These are phyloP conservation scores for Cervus canadensis DNA, from an alignment of 2,113 vertebrate genomes.

Conservation along the genomic window DNA sequence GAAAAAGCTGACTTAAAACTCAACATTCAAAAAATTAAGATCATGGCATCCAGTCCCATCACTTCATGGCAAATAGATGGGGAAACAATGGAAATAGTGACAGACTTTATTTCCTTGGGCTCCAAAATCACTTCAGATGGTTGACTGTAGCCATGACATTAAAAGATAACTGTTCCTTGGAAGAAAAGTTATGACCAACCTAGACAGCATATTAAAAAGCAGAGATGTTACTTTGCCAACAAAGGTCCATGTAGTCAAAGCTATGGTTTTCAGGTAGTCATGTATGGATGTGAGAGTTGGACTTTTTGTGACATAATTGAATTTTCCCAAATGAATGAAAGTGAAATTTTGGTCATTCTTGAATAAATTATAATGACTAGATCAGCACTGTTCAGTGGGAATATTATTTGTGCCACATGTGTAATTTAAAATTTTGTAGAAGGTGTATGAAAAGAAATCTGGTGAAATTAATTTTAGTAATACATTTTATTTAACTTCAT, in stretches of 20 bases:
- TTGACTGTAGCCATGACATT: neutral
- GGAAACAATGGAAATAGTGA: neutral
- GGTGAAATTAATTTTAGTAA: neutral
- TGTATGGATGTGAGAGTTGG: neutral
- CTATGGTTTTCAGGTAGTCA: neutral
- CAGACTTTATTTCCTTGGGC: neutral
- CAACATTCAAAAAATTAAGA: neutral
- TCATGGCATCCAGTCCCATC: neutral
- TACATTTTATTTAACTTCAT: neutral
- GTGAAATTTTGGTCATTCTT: neutral
- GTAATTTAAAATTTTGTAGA: neutral
- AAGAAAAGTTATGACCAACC: neutral
- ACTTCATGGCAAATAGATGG: neutral
- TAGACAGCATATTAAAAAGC: neutral
- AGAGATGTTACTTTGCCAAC: neutral
- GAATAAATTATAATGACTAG: neutral
- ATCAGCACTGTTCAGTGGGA: neutral
- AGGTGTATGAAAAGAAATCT: neutral
- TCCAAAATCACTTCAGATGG: neutral
- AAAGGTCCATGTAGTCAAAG: neutral
- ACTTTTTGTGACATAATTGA: neutral
- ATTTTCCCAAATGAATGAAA: neutral
- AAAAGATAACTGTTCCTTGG: neutral
- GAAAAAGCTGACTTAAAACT: neutral
- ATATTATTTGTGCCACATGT: neutral